phyloP scores from a whole-genome alignment of 2,888 invertebrate genomes.

The Lepeophtheirus nordmannii region DNA sequence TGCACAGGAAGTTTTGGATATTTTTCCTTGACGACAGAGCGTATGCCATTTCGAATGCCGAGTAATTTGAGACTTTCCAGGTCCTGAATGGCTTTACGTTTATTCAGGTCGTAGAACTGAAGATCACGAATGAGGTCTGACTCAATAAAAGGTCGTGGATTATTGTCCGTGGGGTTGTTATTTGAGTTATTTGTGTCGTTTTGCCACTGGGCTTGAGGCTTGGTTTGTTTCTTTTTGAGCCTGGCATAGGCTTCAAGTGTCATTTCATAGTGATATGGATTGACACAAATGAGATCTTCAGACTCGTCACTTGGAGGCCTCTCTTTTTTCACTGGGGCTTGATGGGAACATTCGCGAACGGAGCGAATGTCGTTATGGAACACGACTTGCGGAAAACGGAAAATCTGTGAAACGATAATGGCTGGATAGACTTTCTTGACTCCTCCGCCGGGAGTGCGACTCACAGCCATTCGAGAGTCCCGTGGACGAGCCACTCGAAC shows the following conservation, averaged over 20 bases:
- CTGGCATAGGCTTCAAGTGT: conserved; percentile 7
- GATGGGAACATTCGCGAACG: conserved; percentile 6
- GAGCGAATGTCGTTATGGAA: conserved; percentile 21
- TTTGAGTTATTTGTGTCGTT: conserved; percentile 4
- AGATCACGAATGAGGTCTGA: conserved; percentile 4
- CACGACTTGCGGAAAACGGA: conserved; percentile 16
- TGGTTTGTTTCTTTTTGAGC: conserved; percentile 3
- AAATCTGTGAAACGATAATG: conserved; percentile 14
- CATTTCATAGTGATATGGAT: conserved; percentile 21
- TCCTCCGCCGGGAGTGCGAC: conserved; percentile 11
- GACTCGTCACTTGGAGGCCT: conserved; percentile 6
- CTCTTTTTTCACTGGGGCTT: conserved; percentile 6
- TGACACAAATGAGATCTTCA: conserved; percentile 20
- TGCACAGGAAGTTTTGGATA: not conserved
- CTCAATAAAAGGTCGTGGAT: conserved; percentile 1
- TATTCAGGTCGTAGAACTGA: not conserved
- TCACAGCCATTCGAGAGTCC: conserved; percentile 17
- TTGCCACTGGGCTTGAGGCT: conserved; percentile 5
- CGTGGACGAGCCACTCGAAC: not conserved
- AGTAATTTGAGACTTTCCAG: not conserved
- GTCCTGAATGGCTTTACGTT: not conserved
- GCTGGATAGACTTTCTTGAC: conserved; percentile 20
- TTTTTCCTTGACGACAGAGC: conserved; percentile 3
- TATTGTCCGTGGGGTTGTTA: not conserved
- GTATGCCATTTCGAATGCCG: conserved; percentile 1